Conservation (phyloP, 2,888 invertebrate species). For the Synanthedon andrenaeformis region DNA sequence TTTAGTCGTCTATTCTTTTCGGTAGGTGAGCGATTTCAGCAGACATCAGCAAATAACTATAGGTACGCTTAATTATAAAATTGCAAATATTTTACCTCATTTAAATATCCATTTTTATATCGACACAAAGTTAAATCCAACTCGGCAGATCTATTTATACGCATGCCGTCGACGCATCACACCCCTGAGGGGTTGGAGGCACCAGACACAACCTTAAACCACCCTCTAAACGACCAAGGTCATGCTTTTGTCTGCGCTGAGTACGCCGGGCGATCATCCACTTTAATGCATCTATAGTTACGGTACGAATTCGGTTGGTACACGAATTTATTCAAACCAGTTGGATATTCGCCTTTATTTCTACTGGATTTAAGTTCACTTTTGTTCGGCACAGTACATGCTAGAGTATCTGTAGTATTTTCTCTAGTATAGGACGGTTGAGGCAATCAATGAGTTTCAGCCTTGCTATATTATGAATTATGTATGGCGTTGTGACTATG, state of each 20-base stretch:
- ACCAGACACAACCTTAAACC: conserved; percentile 39
- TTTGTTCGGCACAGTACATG: background rate
- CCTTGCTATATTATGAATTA: conserved; percentile 39
- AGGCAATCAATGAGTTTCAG: conserved; percentile 53
- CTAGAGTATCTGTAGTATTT: conserved; percentile 21
- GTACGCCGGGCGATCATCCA: conserved; percentile 15
- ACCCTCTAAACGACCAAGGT: conserved; percentile 50
- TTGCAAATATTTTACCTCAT: too few relatives aligned
- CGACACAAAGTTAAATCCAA: background rate
- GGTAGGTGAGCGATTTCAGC: too few relatives aligned
- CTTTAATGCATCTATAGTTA: background rate
- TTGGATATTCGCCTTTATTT: too few relatives aligned
- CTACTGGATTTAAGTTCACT: background rate
- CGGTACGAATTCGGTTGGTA: too few relatives aligned
- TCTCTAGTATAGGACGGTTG: conserved; percentile 24
- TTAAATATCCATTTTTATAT: background rate
- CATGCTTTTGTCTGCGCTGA: conserved; percentile 17
- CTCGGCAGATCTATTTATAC: conserved; percentile 39
- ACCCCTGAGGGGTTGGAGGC: conserved; percentile 20
- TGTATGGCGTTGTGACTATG: conserved; percentile 16
- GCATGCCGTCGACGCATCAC: conserved; percentile 46
- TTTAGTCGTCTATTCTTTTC: too few relatives aligned
- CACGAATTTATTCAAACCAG: too few relatives aligned
- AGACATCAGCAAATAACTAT: too few relatives aligned
- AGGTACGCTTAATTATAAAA: too few relatives aligned